These are phyloP conservation scores for Neomonachus schauinslandi DNA, from an alignment of 2,113 vertebrate genomes.

Conservation along the genomic window DNA sequence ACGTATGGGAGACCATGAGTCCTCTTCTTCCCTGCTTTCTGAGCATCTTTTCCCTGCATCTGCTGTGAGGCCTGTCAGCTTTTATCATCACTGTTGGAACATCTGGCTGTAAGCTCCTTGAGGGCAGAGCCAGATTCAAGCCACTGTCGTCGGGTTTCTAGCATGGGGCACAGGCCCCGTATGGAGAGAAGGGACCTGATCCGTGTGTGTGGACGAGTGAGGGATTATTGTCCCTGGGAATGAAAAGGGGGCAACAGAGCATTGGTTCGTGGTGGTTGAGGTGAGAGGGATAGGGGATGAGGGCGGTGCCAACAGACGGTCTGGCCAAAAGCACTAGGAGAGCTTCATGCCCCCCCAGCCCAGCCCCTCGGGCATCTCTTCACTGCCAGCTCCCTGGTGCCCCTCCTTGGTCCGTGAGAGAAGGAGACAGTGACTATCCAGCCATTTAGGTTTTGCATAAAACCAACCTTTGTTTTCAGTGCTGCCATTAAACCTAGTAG, in stretches of 20 bases:
- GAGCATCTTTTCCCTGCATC: not conserved
- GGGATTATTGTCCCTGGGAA: not conserved
- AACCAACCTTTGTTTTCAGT: conserved; percentile 26
- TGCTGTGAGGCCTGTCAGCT: not conserved
- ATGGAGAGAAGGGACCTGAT: not conserved
- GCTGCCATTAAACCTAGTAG: not conserved
- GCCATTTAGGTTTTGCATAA: not conserved
- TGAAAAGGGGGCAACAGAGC: not conserved
- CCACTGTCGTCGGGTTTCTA: not conserved
- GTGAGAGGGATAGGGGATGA: not conserved
- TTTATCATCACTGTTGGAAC: not conserved
- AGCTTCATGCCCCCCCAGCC: accelerated
- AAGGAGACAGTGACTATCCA: not conserved
- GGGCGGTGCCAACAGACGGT: not conserved
- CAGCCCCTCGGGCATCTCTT: not conserved
- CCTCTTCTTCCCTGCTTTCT: not conserved
- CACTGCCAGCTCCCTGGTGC: not conserved
- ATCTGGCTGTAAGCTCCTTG: not conserved
- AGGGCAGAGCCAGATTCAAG: not conserved
- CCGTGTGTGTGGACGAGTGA: not conserved
- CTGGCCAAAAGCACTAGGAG: not conserved
- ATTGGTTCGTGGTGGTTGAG: not conserved
- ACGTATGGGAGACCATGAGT: not conserved
- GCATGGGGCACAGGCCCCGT: not conserved
- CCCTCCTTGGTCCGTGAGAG: not conserved